Evolutionary conservation across 2,797 vertebrate species (phyloP), one percentile per base, ranked within the genome.

Genomic region (Gorsachius magnificus): DNA sequence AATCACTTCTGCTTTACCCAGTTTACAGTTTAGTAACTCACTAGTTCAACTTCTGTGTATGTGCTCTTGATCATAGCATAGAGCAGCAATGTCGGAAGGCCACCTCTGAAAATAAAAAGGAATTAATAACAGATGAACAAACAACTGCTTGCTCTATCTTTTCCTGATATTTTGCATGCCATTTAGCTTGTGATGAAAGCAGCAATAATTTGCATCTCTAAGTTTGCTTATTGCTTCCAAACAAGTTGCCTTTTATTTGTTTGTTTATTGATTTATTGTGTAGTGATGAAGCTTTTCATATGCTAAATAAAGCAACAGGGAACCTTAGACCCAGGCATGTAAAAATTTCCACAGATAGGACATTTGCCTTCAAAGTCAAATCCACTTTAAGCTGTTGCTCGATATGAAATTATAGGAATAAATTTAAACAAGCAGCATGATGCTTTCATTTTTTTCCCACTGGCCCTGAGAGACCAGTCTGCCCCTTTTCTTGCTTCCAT

Each of bases 131-230:
- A 81, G 94, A 87, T 61, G 82, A 93, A 95, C 92, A 93, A 88
- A 89, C 97, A 98, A 95, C 96, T 97, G 89, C 97, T 98, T 97
- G 97, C 95, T 96, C 93, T 95, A 76, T 94, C 93, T 97, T 97
- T 97, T 83, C 91, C 93, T 96, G 93, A 91, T 87, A 93, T 38
- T 85, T 89, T 97, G 97, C 96, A 97, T 97, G 96, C 87, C 57
- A 57, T 97, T 97, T 96, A 89, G 71, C 69, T 93, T 96, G 95
- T 94, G 79, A 93, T 90, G 77, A 96, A 97, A 98, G 95, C 95
- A 97, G 97, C 93, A 93, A 82, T 81, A 88, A 96, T 96, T 97
- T 96, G 83, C 96, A 97, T 96, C 93, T 96, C 69, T 96, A 86
- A 65, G 68, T 96, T 86, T 95, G 95, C 95, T 96, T 97, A 64